A percentile compares a stretch with the other conserved stretches of the same genome.
phyloP scores from a whole-genome alignment of 2,888 invertebrate species.

The Phyllotreta cruciferae region DNA sequence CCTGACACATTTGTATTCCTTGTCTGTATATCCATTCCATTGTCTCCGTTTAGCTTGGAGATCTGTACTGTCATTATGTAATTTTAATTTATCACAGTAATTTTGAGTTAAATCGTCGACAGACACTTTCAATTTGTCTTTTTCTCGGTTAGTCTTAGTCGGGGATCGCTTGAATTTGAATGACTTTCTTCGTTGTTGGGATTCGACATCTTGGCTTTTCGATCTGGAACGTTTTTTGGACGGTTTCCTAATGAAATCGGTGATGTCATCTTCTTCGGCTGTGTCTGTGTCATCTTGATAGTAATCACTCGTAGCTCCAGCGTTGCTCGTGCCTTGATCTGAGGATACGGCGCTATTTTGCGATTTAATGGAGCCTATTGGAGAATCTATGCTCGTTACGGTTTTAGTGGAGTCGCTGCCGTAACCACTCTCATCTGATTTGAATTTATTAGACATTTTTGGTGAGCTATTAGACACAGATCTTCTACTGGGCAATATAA shows the following conservation, averaged over 20 bases:
- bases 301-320: conserved; percentile 30
- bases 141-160: conserved; percentile 31
- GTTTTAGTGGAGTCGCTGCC: conserved; percentile 67
- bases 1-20: conserved; percentile 54
- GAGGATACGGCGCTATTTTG: conserved; percentile 40
- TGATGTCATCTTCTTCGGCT: conserved; percentile 49
- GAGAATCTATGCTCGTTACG: conserved; percentile 62
- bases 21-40: conserved; percentile 39
- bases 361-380: conserved; percentile 59
- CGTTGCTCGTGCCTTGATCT: conserved; percentile 34
- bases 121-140: conserved; percentile 40
- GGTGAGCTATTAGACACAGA: conserved; percentile 50
- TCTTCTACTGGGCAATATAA: conserved; percentile 51
- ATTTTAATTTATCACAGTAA: conserved; percentile 47
- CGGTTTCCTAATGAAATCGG: conserved; percentile 30
- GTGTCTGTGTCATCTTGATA: conserved; percentile 50
- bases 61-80: conserved; percentile 33
- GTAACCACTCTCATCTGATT: conserved; percentile 66
- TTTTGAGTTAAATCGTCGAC: conserved; percentile 47
- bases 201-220: conserved; percentile 36
- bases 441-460: conserved; percentile 46
- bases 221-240: conserved; percentile 46
- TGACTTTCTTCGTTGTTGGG: conserved; percentile 37
- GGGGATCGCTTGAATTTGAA: conserved; percentile 41
- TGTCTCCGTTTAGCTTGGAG: conserved; percentile 21